phyloP scores from a whole-genome alignment of 2,797 vertebrate species.

The Staurois parvus region DNA sequence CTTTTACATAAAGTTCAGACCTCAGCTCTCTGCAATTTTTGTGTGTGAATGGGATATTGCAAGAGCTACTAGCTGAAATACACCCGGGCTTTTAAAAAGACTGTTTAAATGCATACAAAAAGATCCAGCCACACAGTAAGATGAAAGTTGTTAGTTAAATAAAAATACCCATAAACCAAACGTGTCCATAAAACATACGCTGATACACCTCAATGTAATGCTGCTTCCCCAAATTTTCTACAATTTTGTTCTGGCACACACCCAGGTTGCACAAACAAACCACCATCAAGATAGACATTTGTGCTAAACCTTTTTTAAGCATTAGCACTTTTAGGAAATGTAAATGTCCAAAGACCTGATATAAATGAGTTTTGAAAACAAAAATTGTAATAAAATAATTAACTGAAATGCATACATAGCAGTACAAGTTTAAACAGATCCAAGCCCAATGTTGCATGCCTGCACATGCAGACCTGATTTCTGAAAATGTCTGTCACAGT shows the following conservation, averaged over 20 bases:
- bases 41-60: conserved; percentile 79
- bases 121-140: conserved; percentile 64
- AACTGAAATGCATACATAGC: too few species aligned
- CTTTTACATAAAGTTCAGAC: conserved; percentile 89
- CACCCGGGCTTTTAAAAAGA: conserved; percentile 73
- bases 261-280: background rate
- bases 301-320: background rate
- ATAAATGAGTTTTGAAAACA: background rate
- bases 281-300: background rate
- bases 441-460: too few species aligned
- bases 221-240: background rate
- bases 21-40: conserved; percentile 78
- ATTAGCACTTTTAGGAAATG: background rate
- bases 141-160: conserved; percentile 68
- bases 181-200: conserved; percentile 62
- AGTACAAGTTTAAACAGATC: too few species aligned
- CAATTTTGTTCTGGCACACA: background rate
- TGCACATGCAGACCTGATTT: too few species aligned
- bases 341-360: background rate
- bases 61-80: conserved; percentile 41
- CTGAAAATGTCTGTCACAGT: too few species aligned
- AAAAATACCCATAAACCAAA: conserved; percentile 67
- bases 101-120: conserved; percentile 80
- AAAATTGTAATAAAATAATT: too few species aligned
- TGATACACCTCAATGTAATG: conserved; percentile 1